These are phyloP conservation scores for Sphaerodactylus townsendi DNA, from an alignment of 2,113 vertebrate species.

Conservation along the genomic window DNA sequence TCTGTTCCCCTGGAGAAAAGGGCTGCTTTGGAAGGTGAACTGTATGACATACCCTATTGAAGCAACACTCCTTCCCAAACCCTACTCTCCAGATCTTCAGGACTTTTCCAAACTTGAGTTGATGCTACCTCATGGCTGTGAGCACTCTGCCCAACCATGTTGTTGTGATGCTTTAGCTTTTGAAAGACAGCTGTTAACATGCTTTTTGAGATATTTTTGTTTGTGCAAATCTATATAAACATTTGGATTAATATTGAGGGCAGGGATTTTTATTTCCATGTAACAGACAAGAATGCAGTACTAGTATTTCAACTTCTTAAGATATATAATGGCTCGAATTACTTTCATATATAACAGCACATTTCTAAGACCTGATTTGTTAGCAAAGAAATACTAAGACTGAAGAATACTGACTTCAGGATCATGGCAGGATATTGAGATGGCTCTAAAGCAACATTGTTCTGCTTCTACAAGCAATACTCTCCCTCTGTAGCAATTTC, in stretches of 20 bases:
- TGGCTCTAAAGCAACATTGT: not conserved
- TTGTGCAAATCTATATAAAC: constrained; percentile 58
- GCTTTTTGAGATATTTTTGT: constrained; percentile 45
- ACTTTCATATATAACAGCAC: not conserved
- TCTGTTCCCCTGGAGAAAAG: too few species aligned
- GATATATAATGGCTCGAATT: constrained; percentile 53
- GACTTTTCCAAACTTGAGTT: too few species aligned
- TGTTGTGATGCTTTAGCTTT: constrained; percentile 19
- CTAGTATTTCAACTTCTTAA: constrained; percentile 56
- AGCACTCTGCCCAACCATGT: constrained; percentile 25
- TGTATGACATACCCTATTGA: too few species aligned
- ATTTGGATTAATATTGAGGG: constrained; percentile 51
- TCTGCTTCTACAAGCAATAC: not conserved
- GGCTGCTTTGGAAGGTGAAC: too few species aligned
- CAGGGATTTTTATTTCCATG: constrained; percentile 59
- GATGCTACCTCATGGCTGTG: not conserved
- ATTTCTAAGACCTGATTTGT: too few species aligned
- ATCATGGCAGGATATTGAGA: not conserved
- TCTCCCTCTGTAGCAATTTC: constrained; percentile 29
- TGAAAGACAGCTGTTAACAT: constrained; percentile 11
- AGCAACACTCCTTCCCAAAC: too few species aligned
- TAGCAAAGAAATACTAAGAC: not conserved
- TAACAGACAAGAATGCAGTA: constrained; percentile 47
- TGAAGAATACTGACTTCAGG: not conserved
- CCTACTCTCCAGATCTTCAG: too few species aligned